Base-by-base conservation (phyloP, 2,113 vertebrate genomes). In the Centropus unirufus region DNA sequence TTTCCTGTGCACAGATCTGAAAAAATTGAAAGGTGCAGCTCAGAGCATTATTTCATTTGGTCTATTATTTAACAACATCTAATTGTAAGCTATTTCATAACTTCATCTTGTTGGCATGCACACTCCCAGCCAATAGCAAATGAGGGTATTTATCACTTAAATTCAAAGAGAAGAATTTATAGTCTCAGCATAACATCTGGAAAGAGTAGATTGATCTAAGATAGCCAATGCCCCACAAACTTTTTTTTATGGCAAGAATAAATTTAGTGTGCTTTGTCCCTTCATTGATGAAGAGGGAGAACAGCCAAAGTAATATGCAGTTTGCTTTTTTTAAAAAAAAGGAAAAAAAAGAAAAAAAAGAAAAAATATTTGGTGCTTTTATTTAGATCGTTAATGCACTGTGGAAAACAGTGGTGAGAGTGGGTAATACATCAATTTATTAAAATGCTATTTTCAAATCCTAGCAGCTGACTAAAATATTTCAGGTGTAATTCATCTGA, bases 401-500 rank as follows among this genome's bases (percentile, higher is more conserved):
- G 34, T 69, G 22, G 64, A 93, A 93, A 52, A 13, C 23, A 91
- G 14, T 46, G 16, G 27, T 77, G 75, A 80, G 59, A 95, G 26
- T 29, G 15, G 72, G 62, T 91, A 83, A 93, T 95, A 91, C 18
- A 96, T 91, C 86, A 96, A 42, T 89, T 72, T 94, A 94, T 94
- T 95, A 94, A 96, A 97, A 92, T 61, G 42, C 17, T 83, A 16
- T 5, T 95, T 96, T 92, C 62, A 96, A 88, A 92, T 67, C 47
- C 58, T 63, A 88, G 61, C 11, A 90, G 44, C 81, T 96, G 94
- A 96, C 95, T 94, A 84, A 95, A 96, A 92, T 89, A 96, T 94
- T 97, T 76, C 86, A 88, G 36, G 32, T 88, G 77, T 82, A 97
- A 96, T 96, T 93, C 87, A 94, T 96, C 83, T 94, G 66, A 87